These are phyloP conservation scores for Sapajus apella DNA, from an alignment of 2,113 vertebrate species.

Conservation along the genomic window DNA sequence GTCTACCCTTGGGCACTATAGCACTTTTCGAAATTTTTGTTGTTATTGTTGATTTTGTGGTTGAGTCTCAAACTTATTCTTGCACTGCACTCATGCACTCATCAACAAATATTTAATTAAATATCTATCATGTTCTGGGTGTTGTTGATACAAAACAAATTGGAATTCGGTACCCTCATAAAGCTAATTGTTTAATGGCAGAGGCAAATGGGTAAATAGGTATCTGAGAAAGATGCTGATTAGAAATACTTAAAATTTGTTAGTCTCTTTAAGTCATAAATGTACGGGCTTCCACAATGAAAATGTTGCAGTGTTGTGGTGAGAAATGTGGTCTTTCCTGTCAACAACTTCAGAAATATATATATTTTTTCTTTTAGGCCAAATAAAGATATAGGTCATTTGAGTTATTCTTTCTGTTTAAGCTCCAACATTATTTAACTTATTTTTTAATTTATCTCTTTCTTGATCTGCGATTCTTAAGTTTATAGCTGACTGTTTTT, in stretches of 20 bases:
- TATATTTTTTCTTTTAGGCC: not conserved
- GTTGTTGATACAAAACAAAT: not conserved
- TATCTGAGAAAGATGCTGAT: not conserved
- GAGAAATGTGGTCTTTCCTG: not conserved
- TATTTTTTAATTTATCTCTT: not conserved
- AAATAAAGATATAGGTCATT: not conserved
- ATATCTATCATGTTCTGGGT: not conserved
- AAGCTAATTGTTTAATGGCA: not conserved
- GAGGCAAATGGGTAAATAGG: not conserved
- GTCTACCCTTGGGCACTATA: not conserved
- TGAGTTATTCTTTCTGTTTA: not conserved
- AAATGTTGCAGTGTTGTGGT: not conserved
- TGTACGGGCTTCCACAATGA: not conserved
- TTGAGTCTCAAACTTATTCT: not conserved
- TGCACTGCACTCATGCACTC: not conserved
- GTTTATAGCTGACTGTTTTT: not conserved
- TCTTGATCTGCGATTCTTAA: not conserved
- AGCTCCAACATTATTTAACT: not conserved
- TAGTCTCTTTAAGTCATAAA: not conserved
- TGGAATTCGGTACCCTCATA: not conserved
- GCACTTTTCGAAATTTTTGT: not conserved
- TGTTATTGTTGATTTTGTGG: not conserved
- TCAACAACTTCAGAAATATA: not conserved
- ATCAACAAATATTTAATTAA: not conserved
- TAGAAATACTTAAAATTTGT: not conserved